Base-by-base conservation (phyloP, 2,797 vertebrate genomes). In the Hydrophis major region DNA sequence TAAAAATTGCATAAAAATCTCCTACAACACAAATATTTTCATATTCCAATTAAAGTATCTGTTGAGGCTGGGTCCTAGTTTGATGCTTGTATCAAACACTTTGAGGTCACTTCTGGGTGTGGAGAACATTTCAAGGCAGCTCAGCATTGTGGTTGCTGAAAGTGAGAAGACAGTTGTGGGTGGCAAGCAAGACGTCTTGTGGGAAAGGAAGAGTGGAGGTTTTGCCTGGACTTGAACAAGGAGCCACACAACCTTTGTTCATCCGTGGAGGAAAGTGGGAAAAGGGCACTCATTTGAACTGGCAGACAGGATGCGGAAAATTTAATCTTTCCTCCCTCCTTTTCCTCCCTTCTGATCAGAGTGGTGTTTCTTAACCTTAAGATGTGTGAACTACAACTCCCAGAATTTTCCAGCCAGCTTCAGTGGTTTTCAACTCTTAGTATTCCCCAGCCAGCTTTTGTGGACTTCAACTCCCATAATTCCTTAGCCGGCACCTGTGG, bases 261-360 rank as follows among this genome's bases (percentile, higher is more conserved):
- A 37, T 37, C 32, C n/a, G 3, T 74, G 69, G 16, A 37, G 32
- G 32, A 74, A 74, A 32, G 16, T 37, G 16, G 69, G 6, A 20
- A 74, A 37, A 37, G 14, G 59, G 14, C n/a, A 32, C 66, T 32
- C 2, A 20, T 18, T 10, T 74, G 69, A 37, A 74, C 16, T 18
- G 6, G 16, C 69, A 37, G 6, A 3, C 16, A 37, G 14, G 66
- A 7, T 37, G 32, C 2, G 8, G n/a, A 37, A 74, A 6, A 74
- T 8, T 18, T 74, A 32, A 8, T 6, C 3, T 6, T 1, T 12
- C 61, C 1, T 0, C 12, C 28, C 28, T 4, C 25, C 3, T 28
- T 74, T 74, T 74, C 32, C 32, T 74, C 16, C n/a, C 32, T 74
- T 74, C 32, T 74, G 32, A 16, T 37, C 37, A 74, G 32, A 37